Base-by-base conservation (phyloP, 2,888 invertebrate species). In the Ophion slaviceki region DNA sequence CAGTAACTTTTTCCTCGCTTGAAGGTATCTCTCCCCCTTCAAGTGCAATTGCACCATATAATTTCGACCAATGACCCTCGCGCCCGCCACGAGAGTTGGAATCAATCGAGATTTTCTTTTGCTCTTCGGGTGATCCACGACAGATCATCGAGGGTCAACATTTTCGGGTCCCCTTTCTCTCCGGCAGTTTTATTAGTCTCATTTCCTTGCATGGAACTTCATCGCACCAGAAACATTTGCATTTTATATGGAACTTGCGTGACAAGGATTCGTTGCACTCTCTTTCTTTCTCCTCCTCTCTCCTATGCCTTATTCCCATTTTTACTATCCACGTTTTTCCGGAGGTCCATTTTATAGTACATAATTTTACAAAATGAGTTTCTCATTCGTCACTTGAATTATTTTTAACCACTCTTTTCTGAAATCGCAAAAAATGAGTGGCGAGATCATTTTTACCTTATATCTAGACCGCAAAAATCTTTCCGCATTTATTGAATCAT, bases 171-270 rank as follows among this genome's bases (percentile, higher is more conserved):
- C 53, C n/a, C 40, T 20, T 59, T 59, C 36, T 53, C 57, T 57
- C 2, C 57, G 20, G 20, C 66, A 20, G 11, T 20, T 36, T 57
- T 77, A 68, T 45, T 28, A 67, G n/a, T 4, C 3, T 57, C 68
- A 59, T 77, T 68, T 68, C 57, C 17, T 24, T 68, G 40, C 68
- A 36, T 24, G 77, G 28, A 57, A 53, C 53, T 67, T 32, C 32
- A 53, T n/a, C 7, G 57, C 67, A 57, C 67, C 20, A 36, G 57
- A 53, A 67, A 17, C 14, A 67, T 76, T 76, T 66, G 53, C 66
- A 67, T 67, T 67, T 77, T 77, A 57, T 77, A 40, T 67, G 32
- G 67, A 57, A 17, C 20, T 77, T 57, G 77, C 77, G 77, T 77
- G 67, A 67, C 36, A 67, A 17, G 17, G 45, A 72, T 75, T 64